These are phyloP conservation scores for Calosoma granatense DNA, from an alignment of 1,140 invertebrate genomes.

Conservation along the genomic window DNA sequence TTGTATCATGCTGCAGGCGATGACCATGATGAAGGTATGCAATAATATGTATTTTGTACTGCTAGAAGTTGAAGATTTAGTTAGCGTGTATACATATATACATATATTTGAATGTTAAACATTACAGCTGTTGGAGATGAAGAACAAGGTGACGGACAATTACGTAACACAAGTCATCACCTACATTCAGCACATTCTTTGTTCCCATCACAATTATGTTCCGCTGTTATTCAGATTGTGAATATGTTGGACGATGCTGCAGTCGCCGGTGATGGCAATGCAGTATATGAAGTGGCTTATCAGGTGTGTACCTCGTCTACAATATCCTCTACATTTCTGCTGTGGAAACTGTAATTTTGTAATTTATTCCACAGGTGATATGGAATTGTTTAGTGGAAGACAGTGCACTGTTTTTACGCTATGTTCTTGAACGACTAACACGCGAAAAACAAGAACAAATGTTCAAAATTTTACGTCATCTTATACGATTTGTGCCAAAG, in stretches of 20 bases:
- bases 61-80: conserved; percentile 1
- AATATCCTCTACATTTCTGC: no score
- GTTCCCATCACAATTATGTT: conserved; percentile 94
- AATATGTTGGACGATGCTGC: conserved; percentile 92
- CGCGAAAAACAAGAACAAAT: conserved; percentile 91
- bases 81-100: no score
- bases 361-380: conserved; percentile 58
- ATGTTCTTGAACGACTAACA: conserved; percentile 92
- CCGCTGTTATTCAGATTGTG: conserved; percentile 90
- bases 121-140: conserved; percentile 39
- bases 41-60: no score
- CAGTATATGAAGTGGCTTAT: conserved; percentile 83
- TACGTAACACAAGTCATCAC: conserved; percentile 60
- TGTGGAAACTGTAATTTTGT: no score
- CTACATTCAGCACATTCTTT: conserved; percentile 85
- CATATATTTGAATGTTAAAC: no score
- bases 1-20: conserved; percentile 73
- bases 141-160: conserved; percentile 56
- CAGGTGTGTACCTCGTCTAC: conserved; percentile 43
- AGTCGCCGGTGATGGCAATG: conserved; percentile 85
- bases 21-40: conserved; percentile 73
- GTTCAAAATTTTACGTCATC: conserved; percentile 84
- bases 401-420: conserved; percentile 88
- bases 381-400: conserved; percentile 98
- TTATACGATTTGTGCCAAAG: conserved; percentile 87